phyloP scores from a whole-genome alignment of 2,797 vertebrate genomes.

The Hippopotamyrus pictus region DNA sequence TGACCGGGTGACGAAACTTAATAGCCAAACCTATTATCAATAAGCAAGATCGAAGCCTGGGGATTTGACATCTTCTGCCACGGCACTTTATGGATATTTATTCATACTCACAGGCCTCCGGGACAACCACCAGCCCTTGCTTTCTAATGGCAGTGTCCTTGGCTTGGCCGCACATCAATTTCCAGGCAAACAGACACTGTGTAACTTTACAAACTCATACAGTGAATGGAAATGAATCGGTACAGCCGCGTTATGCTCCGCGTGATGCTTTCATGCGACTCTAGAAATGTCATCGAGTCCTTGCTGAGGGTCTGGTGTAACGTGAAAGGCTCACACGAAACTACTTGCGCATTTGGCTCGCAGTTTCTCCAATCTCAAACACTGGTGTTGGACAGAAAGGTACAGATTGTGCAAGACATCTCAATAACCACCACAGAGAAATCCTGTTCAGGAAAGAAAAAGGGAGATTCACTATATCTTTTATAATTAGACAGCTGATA shows the following conservation, averaged over 20 bases:
- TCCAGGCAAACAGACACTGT: background rate
- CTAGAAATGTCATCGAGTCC: background rate
- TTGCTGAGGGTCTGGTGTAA: background rate
- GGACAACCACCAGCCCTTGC: conserved; percentile 33
- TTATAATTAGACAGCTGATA: background rate
- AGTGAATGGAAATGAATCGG: background rate
- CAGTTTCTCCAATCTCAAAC: background rate
- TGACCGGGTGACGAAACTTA: conserved; percentile 45
- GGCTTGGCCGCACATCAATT: background rate
- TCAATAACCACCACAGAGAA: background rate
- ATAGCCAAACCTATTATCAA: conserved; percentile 41
- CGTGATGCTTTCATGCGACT: background rate
- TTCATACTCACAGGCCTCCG: conserved; percentile 20
- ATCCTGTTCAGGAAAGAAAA: background rate
- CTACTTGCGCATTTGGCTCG: background rate
- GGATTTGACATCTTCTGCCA: background rate
- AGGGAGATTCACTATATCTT: background rate
- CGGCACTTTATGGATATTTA: background rate
- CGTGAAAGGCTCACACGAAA: background rate
- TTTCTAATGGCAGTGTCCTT: background rate
- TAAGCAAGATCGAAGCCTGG: conserved; percentile 28
- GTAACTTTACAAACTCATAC: background rate
- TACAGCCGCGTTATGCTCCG: background rate
- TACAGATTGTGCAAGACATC: background rate
- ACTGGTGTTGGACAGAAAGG: background rate